Base-by-base conservation (phyloP, 2,888 invertebrate species). In the Octonoba sinensis region DNA sequence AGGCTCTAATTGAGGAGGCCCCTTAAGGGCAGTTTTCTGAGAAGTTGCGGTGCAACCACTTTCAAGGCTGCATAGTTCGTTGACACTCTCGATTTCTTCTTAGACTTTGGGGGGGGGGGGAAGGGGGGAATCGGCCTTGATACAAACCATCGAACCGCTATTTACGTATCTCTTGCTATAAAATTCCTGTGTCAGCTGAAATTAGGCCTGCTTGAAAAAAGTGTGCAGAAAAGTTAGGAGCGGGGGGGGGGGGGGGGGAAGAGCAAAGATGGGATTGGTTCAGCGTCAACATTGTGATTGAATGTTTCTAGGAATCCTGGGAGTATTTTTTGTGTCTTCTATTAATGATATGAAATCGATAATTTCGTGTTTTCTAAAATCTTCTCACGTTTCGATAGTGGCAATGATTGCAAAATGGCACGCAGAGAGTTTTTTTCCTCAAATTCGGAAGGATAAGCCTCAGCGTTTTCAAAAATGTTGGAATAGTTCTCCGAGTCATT, bases 151-250 rank as follows among this genome's bases (percentile, higher is more conserved):
- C 18, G 47, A n/a, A n/a, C 51, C 44, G 46, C 46, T 59, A 20
- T 18, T 70, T 71, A 27, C 46, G 60, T 24, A 56, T 56, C 54
- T 20, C 51, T 64, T 56, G 64, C 54, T 54, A 46, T 60, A 59
- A 69, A 76, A 76, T 44, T 76, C 51, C 46, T n/a, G 12, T 69
- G 62, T 54, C 60, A 56, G 69, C 54, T 76, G 69, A 76, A 76
- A 27, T 27, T 27, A 27, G 27, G 27, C 27, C 6, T 6, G 2
- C 27, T 27, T 27, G 76, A 69, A 62, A 66, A 16, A 62, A n/a
- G n/a, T n/a, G n/a, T n/a, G n/a, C n/a, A n/a, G n/a, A n/a, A n/a
- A n/a, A n/a, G n/a, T n/a, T n/a, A n/a, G n/a, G n/a, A n/a, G n/a
- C n/a, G n/a, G n/a, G n/a, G n/a, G n/a, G n/a, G n/a, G n/a, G n/a